These are phyloP conservation scores for Octonoba sinensis DNA, from an alignment of 2,888 invertebrate species.

Conservation along the genomic window DNA sequence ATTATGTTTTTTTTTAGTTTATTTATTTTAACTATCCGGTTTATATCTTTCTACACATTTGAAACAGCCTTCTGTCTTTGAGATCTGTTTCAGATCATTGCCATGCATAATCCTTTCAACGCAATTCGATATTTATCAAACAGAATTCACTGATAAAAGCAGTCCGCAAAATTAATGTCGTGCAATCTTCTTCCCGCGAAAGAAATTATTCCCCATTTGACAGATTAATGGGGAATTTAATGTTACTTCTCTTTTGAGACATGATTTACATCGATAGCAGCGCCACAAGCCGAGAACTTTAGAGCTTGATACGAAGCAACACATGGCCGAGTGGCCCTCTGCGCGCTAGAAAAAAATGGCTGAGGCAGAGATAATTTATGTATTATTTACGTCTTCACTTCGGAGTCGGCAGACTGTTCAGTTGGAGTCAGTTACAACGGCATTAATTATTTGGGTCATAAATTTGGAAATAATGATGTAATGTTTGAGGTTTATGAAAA, in stretches of 20 bases:
- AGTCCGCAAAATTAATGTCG: too few relatives aligned
- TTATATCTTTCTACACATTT: too few relatives aligned
- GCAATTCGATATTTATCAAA: too few relatives aligned
- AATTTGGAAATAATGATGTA: constrained; percentile 17
- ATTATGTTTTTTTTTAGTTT: too few relatives aligned
- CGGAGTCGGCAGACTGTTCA: too few relatives aligned
- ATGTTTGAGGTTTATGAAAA: constrained; percentile 28
- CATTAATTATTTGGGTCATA: constrained; percentile 8
- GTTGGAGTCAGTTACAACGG: too few relatives aligned
- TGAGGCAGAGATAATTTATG: not conserved
- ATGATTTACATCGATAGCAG: constrained; percentile 52
- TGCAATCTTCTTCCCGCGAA: not conserved
- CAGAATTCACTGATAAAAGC: too few relatives aligned
- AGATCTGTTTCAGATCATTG: too few relatives aligned
- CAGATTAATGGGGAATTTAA: constrained; percentile 53
- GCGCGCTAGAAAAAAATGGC: not conserved
- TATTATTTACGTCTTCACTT: not conserved
- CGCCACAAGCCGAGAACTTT: constrained; percentile 30
- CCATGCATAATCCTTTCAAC: too few relatives aligned
- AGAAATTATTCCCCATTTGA: constrained; percentile 33
- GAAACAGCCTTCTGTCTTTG: too few relatives aligned
- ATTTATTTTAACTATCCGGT: too few relatives aligned
- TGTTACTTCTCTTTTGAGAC: constrained; percentile 28
- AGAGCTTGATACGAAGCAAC: constrained; percentile 37
- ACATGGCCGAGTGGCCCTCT: constrained; percentile 25